These are phyloP conservation scores for Eupithecia dodoneata DNA, from an alignment of 2,888 invertebrate genomes.

Conservation along the genomic window DNA sequence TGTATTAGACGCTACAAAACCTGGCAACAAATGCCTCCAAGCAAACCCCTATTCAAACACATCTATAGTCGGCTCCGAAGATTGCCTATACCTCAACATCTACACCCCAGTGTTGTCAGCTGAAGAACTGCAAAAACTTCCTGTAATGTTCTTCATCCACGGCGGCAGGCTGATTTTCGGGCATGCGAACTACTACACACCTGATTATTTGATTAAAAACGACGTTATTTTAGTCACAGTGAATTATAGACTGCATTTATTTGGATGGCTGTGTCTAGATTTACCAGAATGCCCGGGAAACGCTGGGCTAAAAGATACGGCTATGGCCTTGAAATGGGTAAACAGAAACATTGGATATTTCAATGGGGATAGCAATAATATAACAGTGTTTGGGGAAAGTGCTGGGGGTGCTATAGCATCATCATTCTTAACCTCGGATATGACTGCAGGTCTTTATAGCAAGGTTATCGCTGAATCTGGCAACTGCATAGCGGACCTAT, in stretches of 20 bases:
- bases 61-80: conserved; percentile 83
- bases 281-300: conserved; percentile 73
- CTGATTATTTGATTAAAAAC: conserved; percentile 68
- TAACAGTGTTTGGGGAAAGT: conserved; percentile 73
- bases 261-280: conserved; percentile 71
- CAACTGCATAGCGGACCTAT: conserved; percentile 63
- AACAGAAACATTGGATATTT: conserved; percentile 65
- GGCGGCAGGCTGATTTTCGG: conserved; percentile 84
- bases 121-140: conserved; percentile 64
- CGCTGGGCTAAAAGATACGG: conserved; percentile 68
- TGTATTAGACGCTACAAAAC: conserved; percentile 68
- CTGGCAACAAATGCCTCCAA: conserved; percentile 73
- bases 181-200: conserved; percentile 76
- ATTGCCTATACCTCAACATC: conserved; percentile 88
- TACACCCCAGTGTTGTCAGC: conserved; percentile 84
- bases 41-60: conserved; percentile 69
- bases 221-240: conserved; percentile 71
- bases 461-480: conserved; percentile 72
- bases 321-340: conserved; percentile 73
- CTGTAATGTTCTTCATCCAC: conserved; percentile 84
- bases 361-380: conserved; percentile 66
- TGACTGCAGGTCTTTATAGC: conserved; percentile 62
- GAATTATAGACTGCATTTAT: conserved; percentile 69
- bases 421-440: conserved; percentile 62
- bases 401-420: conserved; percentile 63